A percentile compares a stretch with the other conserved stretches of the same genome.
Evolutionary conservation across 1,140 invertebrate genomes (phyloP).

Genomic region (Drosophila yakuba): DNA sequence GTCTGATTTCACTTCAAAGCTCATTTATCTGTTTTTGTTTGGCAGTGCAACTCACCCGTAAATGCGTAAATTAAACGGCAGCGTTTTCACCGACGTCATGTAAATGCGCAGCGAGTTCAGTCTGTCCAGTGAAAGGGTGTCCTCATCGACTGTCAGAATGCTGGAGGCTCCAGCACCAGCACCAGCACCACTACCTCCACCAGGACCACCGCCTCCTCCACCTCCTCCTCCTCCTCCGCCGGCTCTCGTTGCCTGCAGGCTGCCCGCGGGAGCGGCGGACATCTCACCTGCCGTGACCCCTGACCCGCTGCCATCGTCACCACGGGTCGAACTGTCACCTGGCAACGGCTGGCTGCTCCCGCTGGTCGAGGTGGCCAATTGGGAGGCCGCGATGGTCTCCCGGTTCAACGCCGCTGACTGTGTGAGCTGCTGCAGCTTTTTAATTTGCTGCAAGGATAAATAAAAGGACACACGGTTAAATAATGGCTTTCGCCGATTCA

Average conservation of each 20-base stretch:
- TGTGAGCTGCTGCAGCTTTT: slow-evolving; percentile 84
- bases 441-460: slow-evolving; percentile 79
- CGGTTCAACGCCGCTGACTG: slow-evolving; percentile 83
- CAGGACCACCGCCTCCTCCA: slow-evolving; percentile 7
- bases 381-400: slow-evolving; percentile 84
- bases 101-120: slow-evolving; percentile 83
- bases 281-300: slow-evolving; percentile 11
- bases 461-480: slow-evolving; percentile 21
- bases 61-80: slow-evolving; percentile 84
- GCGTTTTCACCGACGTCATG: slow-evolving; percentile 82
- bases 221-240: slow-evolving; percentile 10
- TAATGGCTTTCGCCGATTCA: slow-evolving; percentile 7
- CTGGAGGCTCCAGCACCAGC: slow-evolving; percentile 42
- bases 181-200: slow-evolving; percentile 5
- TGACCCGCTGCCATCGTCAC: slow-evolving; percentile 38
- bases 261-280: slow-evolving; percentile 39
- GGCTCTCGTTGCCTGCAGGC: slow-evolving; percentile 47
- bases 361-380: slow-evolving; percentile 83
- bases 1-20: slow-evolving; percentile 28
- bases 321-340: slow-evolving; percentile 65
- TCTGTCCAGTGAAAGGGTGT: slow-evolving; percentile 79
- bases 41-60: slow-evolving; percentile 79
- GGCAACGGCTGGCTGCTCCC: slow-evolving; percentile 47
- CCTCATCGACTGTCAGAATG: slow-evolving; percentile 80
- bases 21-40: slow-evolving; percentile 16